A percentile compares a stretch with the other conserved stretches of the same genome.
These are phyloP conservation scores for Ennomos erosarius DNA, from an alignment of 2,888 invertebrate genomes.

Conservation along the genomic window DNA sequence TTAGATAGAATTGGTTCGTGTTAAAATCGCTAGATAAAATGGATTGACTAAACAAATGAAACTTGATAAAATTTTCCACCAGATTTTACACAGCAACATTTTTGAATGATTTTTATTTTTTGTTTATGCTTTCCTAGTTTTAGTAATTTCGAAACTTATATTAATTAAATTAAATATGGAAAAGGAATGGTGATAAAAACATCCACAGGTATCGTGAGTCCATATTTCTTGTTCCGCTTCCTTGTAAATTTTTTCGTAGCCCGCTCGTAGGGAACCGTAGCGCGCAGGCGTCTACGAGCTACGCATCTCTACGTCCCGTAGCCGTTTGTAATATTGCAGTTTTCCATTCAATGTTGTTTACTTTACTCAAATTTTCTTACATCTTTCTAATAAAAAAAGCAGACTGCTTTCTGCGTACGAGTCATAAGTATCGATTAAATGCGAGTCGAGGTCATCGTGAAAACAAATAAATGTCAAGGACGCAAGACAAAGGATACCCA, in stretches of 20 bases:
- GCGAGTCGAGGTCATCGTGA: slow-evolving; percentile 21
- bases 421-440: slow-evolving; percentile 4
- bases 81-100: no score
- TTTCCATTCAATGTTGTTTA: slow-evolving; percentile 48
- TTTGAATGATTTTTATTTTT: no score
- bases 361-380: slow-evolving; percentile 19
- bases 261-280: slow-evolving; percentile 61
- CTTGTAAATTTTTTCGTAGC: slow-evolving; percentile 49
- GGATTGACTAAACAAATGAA: no score
- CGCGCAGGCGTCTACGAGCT: slow-evolving; percentile 79
- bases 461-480: slow-evolving; percentile 42
- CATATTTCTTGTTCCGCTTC: slow-evolving; percentile 34
- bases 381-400: not conserved
- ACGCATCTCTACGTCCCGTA: slow-evolving; percentile 57
- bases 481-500: slow-evolving; percentile 39
- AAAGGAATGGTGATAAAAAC: not conserved
- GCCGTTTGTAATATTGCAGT: slow-evolving; percentile 47
- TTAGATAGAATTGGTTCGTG: no score
- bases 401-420: no score
- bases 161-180: not conserved
- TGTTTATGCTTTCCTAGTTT: no score
- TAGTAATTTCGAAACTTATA: no score
- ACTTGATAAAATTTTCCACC: no score
- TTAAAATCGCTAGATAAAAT: no score
- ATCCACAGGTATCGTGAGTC: slow-evolving; percentile 63